phyloP scores from a whole-genome alignment of 2,113 vertebrate genomes.

The Sceloporus tristichus region DNA sequence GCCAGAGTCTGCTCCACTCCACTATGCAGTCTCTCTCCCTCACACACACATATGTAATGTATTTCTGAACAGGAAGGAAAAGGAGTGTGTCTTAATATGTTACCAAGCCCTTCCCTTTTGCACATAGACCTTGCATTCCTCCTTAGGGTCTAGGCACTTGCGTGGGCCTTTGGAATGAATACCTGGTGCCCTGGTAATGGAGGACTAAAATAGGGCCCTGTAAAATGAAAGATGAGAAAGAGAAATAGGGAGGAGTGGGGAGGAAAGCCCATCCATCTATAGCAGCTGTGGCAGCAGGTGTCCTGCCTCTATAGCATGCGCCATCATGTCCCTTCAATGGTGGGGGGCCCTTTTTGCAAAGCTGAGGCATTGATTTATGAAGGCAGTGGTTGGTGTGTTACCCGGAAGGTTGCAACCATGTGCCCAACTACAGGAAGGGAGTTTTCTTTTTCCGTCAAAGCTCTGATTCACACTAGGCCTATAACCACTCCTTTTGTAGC shows the following conservation, averaged over 20 bases:
- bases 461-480: not conserved
- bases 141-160: not conserved
- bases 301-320: not conserved
- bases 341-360: not conserved
- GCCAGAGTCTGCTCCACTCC: too few species aligned
- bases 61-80: not conserved
- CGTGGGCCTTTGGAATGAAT: too few species aligned
- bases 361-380: not conserved
- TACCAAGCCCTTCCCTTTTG: not conserved
- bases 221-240: too few species aligned
- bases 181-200: too few species aligned
- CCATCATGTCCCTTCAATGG: too few species aligned
- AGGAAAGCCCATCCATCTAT: not conserved
- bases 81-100: not conserved
- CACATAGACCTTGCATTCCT: not conserved
- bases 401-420: not conserved
- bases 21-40: too few species aligned
- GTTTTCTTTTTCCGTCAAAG: fast-evolving
- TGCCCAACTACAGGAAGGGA: not conserved
- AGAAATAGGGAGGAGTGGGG: not conserved
- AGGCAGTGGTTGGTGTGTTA: not conserved
- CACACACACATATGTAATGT: too few species aligned
- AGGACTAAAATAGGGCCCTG: not conserved
- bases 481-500: not conserved
- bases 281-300: not conserved